Base-by-base conservation (phyloP, 1,140 invertebrate genomes). In the Diorhabda elongata region DNA sequence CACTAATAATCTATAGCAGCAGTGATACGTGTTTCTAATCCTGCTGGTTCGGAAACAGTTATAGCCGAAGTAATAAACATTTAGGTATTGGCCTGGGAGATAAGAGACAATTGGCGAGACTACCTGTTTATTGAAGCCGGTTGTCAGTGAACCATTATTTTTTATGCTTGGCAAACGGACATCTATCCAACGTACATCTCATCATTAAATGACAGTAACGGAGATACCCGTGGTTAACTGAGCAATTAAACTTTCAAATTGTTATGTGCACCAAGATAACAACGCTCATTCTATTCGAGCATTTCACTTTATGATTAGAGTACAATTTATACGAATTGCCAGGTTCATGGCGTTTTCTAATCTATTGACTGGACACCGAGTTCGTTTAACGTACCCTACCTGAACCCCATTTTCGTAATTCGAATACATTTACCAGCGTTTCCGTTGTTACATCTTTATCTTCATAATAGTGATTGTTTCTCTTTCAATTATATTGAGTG, bases 171-270 rank as follows among this genome's bases (percentile, higher is more conserved):
- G 42, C 58, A 42, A 60, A 65, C 44, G n/a, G 61, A 42, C 44
- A 65, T 60, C 61, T 59, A 56, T 64, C 58, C 64, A 56, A 64
- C 67, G 67, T 67, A 64, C 70, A 73, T 71, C 72, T 75, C 72
- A 73, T 60, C 26, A 26, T 26, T 60, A 26, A 60, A 60, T 42
- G 58, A 60, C 58, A 11, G 26, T 60, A 60, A 60, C 71, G 71
- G 70, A 73, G 69, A 73, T 58, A 73, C 73, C 69, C 66, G 75
- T 71, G 74, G 73, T 76, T 76, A 76, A 76, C 73, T 74, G 59
- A 43, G 74, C 70, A 76, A 76, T 76, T 76, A 76, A 76, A 76
- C 72, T 76, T 76, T 75, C 75, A 70, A 75, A 75, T 69, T 75
- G 74, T 73, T 74, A 73, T 73, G 71, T 67, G 62, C 70, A 61